Evolutionary conservation across 2,797 vertebrate species (phyloP).

Genomic region (Schizopygopsis malacanthus): DNA sequence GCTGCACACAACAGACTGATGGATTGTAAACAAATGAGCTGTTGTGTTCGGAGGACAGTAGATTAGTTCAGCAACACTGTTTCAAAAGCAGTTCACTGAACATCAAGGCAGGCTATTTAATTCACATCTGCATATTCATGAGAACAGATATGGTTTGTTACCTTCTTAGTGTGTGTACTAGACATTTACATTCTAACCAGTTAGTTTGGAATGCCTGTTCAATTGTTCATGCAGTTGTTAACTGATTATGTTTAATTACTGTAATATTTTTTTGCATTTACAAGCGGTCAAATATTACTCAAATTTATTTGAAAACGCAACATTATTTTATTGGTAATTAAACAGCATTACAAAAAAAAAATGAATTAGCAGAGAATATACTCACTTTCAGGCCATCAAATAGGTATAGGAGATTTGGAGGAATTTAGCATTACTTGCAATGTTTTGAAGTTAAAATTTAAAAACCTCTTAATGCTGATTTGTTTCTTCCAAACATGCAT

Average conservation of each 20-base stretch:
- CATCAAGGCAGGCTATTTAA: constrained; percentile 24
- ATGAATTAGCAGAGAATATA: not conserved
- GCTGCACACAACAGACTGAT: constrained; percentile 29
- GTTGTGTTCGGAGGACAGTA: not conserved
- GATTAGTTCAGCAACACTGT: constrained; percentile 26
- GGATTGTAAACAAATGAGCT: constrained; percentile 38
- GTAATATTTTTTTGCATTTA: not conserved
- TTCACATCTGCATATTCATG: constrained; percentile 42
- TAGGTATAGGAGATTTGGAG: not conserved
- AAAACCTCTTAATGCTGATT: not conserved
- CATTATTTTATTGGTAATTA: not conserved
- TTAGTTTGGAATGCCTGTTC: not conserved
- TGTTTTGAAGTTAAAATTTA: too few species aligned
- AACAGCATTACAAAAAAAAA: not conserved
- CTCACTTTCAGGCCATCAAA: not conserved
- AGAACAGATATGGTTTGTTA: constrained; percentile 16
- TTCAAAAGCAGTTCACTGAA: constrained; percentile 17
- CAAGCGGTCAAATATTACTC: not conserved
- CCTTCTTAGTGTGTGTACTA: constrained; percentile 13
- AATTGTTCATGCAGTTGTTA: not conserved
- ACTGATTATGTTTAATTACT: not conserved
- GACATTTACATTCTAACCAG: constrained; percentile 3
- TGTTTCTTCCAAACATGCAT: not conserved
- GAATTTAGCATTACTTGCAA: not conserved
- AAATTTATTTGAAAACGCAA: not conserved